A percentile compares a stretch with the other conserved stretches of the same genome.
These are phyloP conservation scores for Percopsis omiscomaycus DNA, from an alignment of 2,797 vertebrate genomes.

Conservation along the genomic window DNA sequence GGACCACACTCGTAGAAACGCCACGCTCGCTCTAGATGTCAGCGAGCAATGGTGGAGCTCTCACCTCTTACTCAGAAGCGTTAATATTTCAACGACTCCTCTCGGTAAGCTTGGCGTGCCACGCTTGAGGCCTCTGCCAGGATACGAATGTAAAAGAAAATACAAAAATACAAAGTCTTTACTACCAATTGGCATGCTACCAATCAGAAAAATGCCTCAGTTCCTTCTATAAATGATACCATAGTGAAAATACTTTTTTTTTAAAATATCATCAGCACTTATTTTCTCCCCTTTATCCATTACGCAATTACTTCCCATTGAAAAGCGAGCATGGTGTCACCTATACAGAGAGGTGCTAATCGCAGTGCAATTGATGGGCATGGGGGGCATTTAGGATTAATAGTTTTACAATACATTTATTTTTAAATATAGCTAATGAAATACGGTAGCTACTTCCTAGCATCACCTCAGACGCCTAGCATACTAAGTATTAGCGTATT, in stretches of 20 bases:
- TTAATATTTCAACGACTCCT: slow-evolving; percentile 17
- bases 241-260: slow-evolving; percentile 43
- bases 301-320: slow-evolving; percentile 32
- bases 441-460: too few relatives aligned
- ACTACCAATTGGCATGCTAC: slow-evolving; percentile 48
- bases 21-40: background rate
- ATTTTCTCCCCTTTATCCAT: slow-evolving; percentile 23
- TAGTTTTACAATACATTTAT: too few relatives aligned
- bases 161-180: slow-evolving; percentile 32
- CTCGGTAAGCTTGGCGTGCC: slow-evolving; percentile 5
- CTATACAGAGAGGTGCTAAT: slow-evolving; percentile 15
- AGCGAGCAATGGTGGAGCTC: background rate
- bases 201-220: slow-evolving; percentile 36
- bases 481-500: too few relatives aligned
- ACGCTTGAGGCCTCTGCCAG: slow-evolving; percentile 17
- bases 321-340: slow-evolving; percentile 18
- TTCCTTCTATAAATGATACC: slow-evolving; percentile 51
- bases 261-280: slow-evolving; percentile 48
- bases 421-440: too few relatives aligned
- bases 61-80: background rate
- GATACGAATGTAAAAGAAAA: background rate
- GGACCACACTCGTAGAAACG: too few relatives aligned
- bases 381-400: too few relatives aligned
- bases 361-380: slow-evolving; percentile 11
- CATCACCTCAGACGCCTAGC: too few relatives aligned